Conservation (phyloP, 2,113 vertebrate genomes). For the Halichoerus grypus region DNA sequence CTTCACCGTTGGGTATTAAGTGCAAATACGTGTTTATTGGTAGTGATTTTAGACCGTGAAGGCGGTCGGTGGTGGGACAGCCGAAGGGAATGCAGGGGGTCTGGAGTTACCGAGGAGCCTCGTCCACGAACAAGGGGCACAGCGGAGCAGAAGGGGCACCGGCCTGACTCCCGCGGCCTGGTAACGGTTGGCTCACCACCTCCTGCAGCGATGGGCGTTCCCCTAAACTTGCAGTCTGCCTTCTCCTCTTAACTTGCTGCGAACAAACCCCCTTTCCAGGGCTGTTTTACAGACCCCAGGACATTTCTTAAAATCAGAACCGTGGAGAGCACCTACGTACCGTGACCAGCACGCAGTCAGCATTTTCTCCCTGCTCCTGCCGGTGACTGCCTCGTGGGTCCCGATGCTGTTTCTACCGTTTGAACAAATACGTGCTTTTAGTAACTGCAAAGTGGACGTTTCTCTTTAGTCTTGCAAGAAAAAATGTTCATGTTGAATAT, state of each 20-base stretch:
- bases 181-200: too few relatives aligned
- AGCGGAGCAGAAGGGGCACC: too few relatives aligned
- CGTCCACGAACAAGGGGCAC: too few relatives aligned
- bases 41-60: not conserved
- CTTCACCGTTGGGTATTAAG: not conserved
- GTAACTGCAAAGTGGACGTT: not conserved
- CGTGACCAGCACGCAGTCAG: not conserved
- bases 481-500: not conserved
- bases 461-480: not conserved
- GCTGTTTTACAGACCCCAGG: not conserved
- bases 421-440: not conserved
- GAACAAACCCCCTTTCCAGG: not conserved
- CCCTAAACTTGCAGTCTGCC: not conserved
- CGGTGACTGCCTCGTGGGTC: not conserved
- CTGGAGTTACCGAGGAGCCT: too few relatives aligned
- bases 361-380: not conserved
- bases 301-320: not conserved
- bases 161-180: not conserved
- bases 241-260: not conserved
- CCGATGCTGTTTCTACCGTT: not conserved
- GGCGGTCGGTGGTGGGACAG: not conserved
- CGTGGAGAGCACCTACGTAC: not conserved
- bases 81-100: too few relatives aligned
- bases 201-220: not conserved
- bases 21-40: not conserved